A percentile compares a stretch with the other conserved stretches of the same genome.
phyloP scores from a whole-genome alignment of 2,797 vertebrate species.

The Pristis pectinata region DNA sequence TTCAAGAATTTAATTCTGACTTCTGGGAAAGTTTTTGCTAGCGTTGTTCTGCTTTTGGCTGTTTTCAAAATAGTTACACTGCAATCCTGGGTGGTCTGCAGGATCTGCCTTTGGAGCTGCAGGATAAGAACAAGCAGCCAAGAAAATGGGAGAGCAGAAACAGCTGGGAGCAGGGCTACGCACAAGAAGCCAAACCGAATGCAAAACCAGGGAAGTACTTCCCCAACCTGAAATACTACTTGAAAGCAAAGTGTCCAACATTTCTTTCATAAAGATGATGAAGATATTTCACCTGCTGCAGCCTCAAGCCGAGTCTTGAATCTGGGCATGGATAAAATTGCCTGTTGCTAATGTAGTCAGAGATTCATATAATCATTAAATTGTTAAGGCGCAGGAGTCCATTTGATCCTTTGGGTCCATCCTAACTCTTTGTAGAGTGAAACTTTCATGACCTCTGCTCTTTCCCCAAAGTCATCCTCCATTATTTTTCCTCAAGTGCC shows the following conservation, averaged over 20 bases:
- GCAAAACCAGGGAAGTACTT: no score
- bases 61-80: background rate
- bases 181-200: background rate
- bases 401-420: no score
- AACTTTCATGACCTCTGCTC: no score
- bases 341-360: background rate
- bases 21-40: background rate
- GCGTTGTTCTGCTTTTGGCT: background rate
- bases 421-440: no score
- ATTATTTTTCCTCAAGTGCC: no score
- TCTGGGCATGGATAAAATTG: background rate
- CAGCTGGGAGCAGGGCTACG: background rate
- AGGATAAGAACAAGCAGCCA: conserved; percentile 15
- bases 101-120: conserved; percentile 6
- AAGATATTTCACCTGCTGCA: background rate
- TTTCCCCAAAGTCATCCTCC: no score
- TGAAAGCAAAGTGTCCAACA: background rate
- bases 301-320: background rate
- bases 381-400: no score
- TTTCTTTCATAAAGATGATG: background rate
- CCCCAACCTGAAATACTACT: background rate
- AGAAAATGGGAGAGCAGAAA: background rate
- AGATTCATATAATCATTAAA: no score
- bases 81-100: conserved; percentile 6
- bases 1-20: background rate